A percentile compares a stretch with the other conserved stretches of the same genome.
Conservation (phyloP, 2,113 vertebrate species). For the Dascyllus trimaculatus region DNA sequence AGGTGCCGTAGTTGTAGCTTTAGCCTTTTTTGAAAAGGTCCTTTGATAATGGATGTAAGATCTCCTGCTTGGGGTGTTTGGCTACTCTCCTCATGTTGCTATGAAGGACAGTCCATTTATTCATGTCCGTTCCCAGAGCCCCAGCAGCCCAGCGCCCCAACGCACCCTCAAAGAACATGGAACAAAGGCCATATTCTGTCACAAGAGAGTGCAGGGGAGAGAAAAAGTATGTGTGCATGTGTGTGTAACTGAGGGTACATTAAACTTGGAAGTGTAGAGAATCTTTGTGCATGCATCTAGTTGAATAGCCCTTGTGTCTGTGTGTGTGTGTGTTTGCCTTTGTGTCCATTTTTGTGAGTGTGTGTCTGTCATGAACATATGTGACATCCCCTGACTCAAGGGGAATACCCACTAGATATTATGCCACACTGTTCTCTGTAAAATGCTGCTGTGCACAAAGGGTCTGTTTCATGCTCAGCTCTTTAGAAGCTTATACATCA, state of each 20-base stretch:
- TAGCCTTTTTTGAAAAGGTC: conserved; percentile 46
- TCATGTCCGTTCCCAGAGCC: conserved; percentile 68
- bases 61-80: conserved; percentile 64
- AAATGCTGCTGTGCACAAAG: conserved; percentile 75
- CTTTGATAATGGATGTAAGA: conserved; percentile 72
- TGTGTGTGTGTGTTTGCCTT: conserved; percentile 20
- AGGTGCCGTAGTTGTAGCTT: conserved; percentile 27
- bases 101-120: conserved; percentile 77
- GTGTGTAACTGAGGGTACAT: conserved; percentile 40
- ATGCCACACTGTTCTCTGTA: conserved; percentile 62
- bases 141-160: conserved; percentile 53
- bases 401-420: conserved; percentile 72
- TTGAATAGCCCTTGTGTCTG: conserved; percentile 50
- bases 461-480: conserved; percentile 62
- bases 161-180: conserved; percentile 60
- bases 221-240: conserved; percentile 20
- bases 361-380: conserved; percentile 41
- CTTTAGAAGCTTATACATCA: conserved; percentile 72
- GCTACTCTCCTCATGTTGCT: conserved; percentile 57
- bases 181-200: conserved; percentile 79
- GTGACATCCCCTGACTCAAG: conserved; percentile 48
- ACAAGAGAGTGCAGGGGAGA: conserved; percentile 28
- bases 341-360: conserved; percentile 16
- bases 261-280: conserved; percentile 46
- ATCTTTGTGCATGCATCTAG: conserved; percentile 35